Evolutionary conservation across 2,797 vertebrate species (phyloP).

Genomic region (Gymnothorax javanicus): DNA sequence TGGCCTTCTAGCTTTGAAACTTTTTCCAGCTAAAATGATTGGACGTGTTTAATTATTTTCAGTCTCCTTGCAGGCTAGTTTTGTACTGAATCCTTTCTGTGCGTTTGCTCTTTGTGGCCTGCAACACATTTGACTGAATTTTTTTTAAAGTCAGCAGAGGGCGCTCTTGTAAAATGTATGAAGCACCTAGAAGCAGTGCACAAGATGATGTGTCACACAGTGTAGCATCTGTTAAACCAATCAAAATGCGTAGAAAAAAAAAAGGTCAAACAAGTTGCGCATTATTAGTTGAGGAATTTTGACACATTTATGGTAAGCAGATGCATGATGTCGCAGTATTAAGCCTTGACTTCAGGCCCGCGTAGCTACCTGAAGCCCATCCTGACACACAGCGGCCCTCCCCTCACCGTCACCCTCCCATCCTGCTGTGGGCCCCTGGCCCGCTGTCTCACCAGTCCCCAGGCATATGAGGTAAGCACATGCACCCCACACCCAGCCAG

Average conservation of each 20-base stretch:
- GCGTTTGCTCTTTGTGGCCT: background rate
- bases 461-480: slow-evolving; percentile 85
- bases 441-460: slow-evolving; percentile 87
- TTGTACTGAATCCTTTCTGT: background rate
- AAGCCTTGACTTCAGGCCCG: slow-evolving; percentile 32
- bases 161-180: slow-evolving; percentile 7
- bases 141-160: slow-evolving; percentile 18
- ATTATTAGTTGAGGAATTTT: background rate
- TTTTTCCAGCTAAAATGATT: background rate
- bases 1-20: background rate
- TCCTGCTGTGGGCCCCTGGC: slow-evolving; percentile 88
- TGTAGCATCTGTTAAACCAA: background rate
- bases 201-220: background rate
- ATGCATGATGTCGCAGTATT: background rate
- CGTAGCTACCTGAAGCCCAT: slow-evolving; percentile 92
- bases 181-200: background rate
- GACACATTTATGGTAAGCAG: background rate
- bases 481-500: background rate
- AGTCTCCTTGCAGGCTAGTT: background rate
- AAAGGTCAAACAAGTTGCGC: background rate
- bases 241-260: background rate
- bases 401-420: slow-evolving; percentile 86
- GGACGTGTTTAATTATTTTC: background rate
- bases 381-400: slow-evolving; percentile 90
- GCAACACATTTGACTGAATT: background rate